Conservation (phyloP, 1,140 invertebrate genomes). For the Cydia fagiglandana region DNA sequence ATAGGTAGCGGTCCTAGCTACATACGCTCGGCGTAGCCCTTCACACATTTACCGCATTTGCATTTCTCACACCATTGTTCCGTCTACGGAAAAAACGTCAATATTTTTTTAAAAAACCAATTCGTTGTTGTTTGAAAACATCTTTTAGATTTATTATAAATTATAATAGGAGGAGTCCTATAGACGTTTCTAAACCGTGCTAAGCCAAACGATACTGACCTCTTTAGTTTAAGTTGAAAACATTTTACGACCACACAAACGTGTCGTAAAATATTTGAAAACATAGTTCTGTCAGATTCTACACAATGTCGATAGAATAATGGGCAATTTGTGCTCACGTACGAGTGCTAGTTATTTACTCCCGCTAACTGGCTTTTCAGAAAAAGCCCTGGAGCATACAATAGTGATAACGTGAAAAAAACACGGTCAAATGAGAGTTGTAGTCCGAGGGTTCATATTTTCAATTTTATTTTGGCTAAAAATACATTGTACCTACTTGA, state of each 20-base stretch:
- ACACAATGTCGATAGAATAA: background rate
- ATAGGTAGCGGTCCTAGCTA: too few relatives aligned
- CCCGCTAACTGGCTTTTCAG: background rate
- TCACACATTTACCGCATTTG: too few relatives aligned
- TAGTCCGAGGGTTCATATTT: too few relatives aligned
- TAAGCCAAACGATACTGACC: constrained; percentile 52
- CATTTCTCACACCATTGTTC: too few relatives aligned
- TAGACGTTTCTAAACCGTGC: constrained; percentile 39
- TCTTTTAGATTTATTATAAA: background rate
- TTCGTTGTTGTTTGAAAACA: too few relatives aligned
- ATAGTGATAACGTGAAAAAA: background rate
- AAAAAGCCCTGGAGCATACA: background rate
- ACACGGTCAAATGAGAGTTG: too few relatives aligned
- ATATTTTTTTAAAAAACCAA: too few relatives aligned
- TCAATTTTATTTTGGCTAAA: too few relatives aligned
- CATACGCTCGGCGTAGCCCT: too few relatives aligned
- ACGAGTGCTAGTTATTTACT: background rate
- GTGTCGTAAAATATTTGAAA: constrained; percentile 60
- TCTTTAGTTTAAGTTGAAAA: constrained; percentile 57
- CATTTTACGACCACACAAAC: constrained; percentile 59
- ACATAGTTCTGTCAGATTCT: constrained; percentile 46
- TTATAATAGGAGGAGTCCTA: background rate
- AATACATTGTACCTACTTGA: too few relatives aligned
- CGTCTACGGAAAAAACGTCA: too few relatives aligned
- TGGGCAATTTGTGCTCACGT: background rate